A percentile compares a stretch with the other conserved stretches of the same genome.
Evolutionary conservation across 2,888 invertebrate species (phyloP).

Genomic region (Coenonympha glycerion): DNA sequence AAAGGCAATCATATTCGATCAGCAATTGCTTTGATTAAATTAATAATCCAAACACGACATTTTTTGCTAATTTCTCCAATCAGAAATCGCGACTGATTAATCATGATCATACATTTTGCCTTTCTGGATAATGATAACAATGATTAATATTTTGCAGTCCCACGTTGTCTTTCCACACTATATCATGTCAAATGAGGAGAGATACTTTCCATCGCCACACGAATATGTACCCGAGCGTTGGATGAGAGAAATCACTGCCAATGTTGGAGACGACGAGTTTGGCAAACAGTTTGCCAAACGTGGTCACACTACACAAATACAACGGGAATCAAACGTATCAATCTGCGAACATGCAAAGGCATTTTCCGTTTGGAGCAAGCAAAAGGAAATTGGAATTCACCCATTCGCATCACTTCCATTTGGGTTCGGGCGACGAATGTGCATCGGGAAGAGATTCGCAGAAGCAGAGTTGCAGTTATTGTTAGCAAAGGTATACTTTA

Average conservation of each 20-base stretch:
- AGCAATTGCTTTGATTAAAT: too few relatives aligned
- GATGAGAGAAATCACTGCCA: slow-evolving; percentile 56
- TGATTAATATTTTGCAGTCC: slow-evolving; percentile 73
- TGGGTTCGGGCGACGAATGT: slow-evolving; percentile 85
- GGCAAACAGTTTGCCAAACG: neutral
- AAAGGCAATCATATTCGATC: too few relatives aligned
- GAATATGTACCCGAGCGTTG: slow-evolving; percentile 86
- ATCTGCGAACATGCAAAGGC: slow-evolving; percentile 26
- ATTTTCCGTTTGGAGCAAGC: slow-evolving; percentile 47
- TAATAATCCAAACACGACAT: too few relatives aligned
- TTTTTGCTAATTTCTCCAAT: too few relatives aligned
- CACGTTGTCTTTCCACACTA: slow-evolving; percentile 87
- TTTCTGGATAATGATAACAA: too few relatives aligned
- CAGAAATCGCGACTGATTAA: too few relatives aligned
- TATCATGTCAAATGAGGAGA: slow-evolving; percentile 82
- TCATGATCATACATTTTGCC: too few relatives aligned
- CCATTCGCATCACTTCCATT: slow-evolving; percentile 85
- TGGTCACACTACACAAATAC: neutral
- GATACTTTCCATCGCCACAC: slow-evolving; percentile 83
- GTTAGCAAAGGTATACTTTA: slow-evolving; percentile 79
- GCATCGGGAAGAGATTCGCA: slow-evolving; percentile 86
- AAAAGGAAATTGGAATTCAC: slow-evolving; percentile 79
- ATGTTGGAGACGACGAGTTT: neutral
- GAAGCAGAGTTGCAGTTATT: slow-evolving; percentile 86
- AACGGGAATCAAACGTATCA: slow-evolving; percentile 13